Percentiles rank a stretch among this genome's conserved stretches.
Conservation (phyloP, 1,140 invertebrate species). For the Scaptomyza hsui region DNA sequence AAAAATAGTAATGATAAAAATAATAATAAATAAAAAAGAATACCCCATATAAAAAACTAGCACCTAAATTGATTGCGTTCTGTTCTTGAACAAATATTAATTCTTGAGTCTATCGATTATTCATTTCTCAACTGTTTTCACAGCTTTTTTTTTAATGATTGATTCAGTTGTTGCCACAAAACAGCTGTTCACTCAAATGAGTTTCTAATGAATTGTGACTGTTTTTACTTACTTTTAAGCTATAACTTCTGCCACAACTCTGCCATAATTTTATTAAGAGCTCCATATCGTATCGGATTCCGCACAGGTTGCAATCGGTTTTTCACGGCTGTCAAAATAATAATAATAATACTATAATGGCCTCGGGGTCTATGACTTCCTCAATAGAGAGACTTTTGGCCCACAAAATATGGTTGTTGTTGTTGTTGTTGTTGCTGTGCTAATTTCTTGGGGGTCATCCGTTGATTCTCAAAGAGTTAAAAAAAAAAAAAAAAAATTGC, state of each 20-base stretch:
- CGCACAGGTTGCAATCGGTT: neutral
- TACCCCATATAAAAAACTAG: no score
- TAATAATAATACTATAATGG: conserved; percentile 1
- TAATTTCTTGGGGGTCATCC: conserved; percentile 22
- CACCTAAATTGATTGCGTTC: neutral
- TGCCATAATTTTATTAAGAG: neutral
- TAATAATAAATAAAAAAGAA: no score
- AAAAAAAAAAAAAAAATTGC: neutral
- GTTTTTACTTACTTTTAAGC: no score
- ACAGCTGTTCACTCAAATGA: conserved; percentile 30
- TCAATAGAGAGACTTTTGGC: conserved; percentile 6
- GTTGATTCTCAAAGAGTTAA: conserved; percentile 2
- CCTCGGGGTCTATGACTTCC: conserved; percentile 25
- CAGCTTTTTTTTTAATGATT: conserved; percentile 6
- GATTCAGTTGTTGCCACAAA: conserved; percentile 13
- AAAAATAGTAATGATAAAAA: no score
- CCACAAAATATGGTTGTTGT: neutral
- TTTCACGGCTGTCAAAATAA: conserved; percentile 3
- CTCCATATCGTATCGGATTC: neutral
- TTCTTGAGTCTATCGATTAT: neutral
- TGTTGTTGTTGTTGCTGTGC: conserved; percentile 7
- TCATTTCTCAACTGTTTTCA: neutral
- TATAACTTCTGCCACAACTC: neutral
- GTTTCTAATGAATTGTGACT: conserved; percentile 20
- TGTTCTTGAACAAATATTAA: neutral